Percentiles rank a stretch among this genome's conserved stretches.
Conservation (phyloP, 37 sponge, comb jelly and placozoan species). For the Aplysina aerophoba region DNA sequence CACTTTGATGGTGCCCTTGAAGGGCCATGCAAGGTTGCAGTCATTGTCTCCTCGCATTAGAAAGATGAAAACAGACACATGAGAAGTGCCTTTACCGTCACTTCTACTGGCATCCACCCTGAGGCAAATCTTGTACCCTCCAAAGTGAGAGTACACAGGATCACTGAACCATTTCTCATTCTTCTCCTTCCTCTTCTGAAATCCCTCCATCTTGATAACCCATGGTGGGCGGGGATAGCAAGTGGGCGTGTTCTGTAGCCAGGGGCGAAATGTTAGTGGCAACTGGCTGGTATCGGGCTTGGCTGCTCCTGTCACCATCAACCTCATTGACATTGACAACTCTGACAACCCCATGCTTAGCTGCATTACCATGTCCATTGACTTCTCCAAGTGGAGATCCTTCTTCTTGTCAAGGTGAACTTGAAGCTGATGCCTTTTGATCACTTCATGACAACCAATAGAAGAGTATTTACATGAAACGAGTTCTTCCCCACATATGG, state of each 20-base stretch:
- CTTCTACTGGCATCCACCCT: conserved; percentile 23
- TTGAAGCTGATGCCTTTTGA: not conserved
- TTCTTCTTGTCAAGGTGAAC: not conserved
- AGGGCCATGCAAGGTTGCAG: conserved; percentile 49
- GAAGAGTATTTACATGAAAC: not conserved
- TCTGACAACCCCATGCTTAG: not conserved
- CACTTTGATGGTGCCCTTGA: conserved; percentile 46
- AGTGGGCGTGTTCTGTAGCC: conserved; percentile 17
- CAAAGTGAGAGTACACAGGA: conserved; percentile 52
- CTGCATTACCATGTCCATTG: conserved; percentile 19
- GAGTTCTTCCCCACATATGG: not conserved
- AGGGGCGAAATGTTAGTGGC: conserved; percentile 1
- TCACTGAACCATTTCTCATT: conserved; percentile 37
- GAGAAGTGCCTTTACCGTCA: conserved; percentile 26
- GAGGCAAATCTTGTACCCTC: conserved; percentile 57
- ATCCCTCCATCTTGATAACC: conserved; percentile 5
- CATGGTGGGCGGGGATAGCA: conserved; percentile 18
- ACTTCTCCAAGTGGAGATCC: conserved; percentile 2
- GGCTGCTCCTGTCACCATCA: not conserved
- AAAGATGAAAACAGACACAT: conserved; percentile 44
- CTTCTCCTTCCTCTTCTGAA: conserved; percentile 8
- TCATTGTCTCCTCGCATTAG: conserved; percentile 62
- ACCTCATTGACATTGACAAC: too few relatives aligned
- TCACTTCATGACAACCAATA: not conserved
- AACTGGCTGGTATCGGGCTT: not conserved